A percentile compares a stretch with the other conserved stretches of the same genome.
These are phyloP conservation scores for Pseudomugil tenellus DNA, from an alignment of 2,797 vertebrate species.

Conservation along the genomic window DNA sequence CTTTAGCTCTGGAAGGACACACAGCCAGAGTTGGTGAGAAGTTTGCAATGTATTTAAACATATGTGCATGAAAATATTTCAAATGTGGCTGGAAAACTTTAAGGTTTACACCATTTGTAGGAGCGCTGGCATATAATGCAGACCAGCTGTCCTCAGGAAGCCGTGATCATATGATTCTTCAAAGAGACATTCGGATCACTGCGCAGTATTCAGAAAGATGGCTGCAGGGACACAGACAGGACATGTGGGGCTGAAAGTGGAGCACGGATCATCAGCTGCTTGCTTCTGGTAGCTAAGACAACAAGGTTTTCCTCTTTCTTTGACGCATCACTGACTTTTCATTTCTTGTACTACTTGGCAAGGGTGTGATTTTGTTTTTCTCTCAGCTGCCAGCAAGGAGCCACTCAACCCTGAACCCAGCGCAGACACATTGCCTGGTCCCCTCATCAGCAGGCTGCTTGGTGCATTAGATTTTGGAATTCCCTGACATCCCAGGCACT, in stretches of 20 bases:
- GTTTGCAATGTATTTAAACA: constrained; percentile 45
- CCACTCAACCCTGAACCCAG: constrained; percentile 89
- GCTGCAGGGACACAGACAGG: constrained; percentile 96
- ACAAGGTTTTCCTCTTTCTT: constrained; percentile 85
- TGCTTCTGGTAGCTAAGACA: constrained; percentile 97
- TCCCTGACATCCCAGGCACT: constrained; percentile 95
- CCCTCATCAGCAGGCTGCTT: constrained; percentile 96
- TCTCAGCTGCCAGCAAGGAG: constrained; percentile 95
- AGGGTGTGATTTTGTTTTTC: neutral
- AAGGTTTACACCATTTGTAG: constrained; percentile 65
- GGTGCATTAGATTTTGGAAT: constrained; percentile 99
- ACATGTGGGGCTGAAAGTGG: constrained; percentile 98
- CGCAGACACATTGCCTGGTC: constrained; percentile 98
- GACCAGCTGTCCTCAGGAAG: constrained; percentile 98
- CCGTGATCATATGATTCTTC: constrained; percentile 95
- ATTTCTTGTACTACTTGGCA: neutral
- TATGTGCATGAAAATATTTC: neutral
- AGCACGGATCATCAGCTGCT: constrained; percentile 98
- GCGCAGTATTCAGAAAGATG: constrained; percentile 94
- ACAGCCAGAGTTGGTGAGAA: constrained; percentile 94
- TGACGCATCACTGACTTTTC: neutral
- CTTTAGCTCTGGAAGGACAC: constrained; percentile 94
- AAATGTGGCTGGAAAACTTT: neutral
- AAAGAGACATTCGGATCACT: constrained; percentile 93
- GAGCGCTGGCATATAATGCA: constrained; percentile 96